phyloP scores from a whole-genome alignment of 1,140 invertebrate genomes.

The Panulirus ornatus region DNA sequence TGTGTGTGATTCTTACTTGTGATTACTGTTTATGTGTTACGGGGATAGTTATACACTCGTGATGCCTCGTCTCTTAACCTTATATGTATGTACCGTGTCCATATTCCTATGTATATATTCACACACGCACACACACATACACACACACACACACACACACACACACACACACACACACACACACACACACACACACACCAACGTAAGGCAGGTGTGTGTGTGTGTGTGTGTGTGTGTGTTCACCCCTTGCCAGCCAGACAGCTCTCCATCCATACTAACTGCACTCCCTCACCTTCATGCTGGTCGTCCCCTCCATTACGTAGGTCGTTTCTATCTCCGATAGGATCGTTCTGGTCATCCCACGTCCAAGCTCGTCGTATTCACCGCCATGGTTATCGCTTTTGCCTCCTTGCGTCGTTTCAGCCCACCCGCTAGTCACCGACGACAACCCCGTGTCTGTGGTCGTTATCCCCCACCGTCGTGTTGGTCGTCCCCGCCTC shows the following conservation, averaged over 20 bases:
- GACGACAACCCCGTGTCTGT: no score
- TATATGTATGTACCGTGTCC: no score
- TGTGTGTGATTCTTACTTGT: no score
- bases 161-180: constrained; percentile 30
- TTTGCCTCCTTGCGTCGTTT: no score
- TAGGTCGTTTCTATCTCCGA: neutral
- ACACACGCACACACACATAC: constrained; percentile 29
- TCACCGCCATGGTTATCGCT: neutral
- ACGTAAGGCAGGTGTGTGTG: no score
- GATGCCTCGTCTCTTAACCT: no score
- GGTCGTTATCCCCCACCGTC: no score
- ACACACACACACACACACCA: constrained; percentile 33
- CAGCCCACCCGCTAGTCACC: no score
- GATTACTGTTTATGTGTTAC: no score
- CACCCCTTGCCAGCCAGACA: neutral
- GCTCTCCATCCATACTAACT: no score
- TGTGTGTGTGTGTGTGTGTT: neutral
- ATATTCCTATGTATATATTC: constrained; percentile 10
- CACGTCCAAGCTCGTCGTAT: neutral
- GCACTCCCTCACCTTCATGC: neutral
- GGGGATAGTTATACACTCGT: no score
- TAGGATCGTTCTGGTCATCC: neutral
- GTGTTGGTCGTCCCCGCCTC: no score
- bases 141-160: constrained; percentile 19
- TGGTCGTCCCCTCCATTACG: neutral